Conservation (phyloP, 2,797 vertebrate genomes). For the Xenops minutus region DNA sequence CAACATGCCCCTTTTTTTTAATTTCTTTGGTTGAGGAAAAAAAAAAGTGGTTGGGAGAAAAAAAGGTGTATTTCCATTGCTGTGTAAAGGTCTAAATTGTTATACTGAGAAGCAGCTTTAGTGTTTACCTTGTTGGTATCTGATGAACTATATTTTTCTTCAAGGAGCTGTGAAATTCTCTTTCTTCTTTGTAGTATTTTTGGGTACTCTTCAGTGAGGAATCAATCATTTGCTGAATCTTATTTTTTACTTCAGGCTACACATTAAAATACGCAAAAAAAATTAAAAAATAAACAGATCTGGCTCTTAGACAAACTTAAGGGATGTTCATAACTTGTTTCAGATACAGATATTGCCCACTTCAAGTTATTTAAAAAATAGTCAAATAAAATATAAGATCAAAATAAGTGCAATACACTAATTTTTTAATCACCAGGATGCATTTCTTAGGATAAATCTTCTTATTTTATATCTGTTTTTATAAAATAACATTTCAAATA, state of each 20-base stretch:
- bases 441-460: neutral
- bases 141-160: neutral
- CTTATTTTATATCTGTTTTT: neutral
- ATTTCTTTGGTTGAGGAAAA: neutral
- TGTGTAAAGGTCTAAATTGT: neutral
- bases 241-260: neutral
- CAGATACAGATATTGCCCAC: neutral
- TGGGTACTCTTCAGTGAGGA: neutral
- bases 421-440: neutral
- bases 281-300: neutral
- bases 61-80: neutral
- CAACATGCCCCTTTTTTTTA: accelerated
- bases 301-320: neutral
- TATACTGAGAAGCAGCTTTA: neutral
- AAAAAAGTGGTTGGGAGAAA: neutral
- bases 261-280: neutral
- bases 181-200: neutral
- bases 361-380: neutral
- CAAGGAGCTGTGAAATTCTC: neutral
- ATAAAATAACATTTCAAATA: neutral
- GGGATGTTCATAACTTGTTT: neutral
- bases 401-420: neutral
- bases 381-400: neutral
- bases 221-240: neutral
- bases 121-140: neutral